Conservation (phyloP, 2,113 vertebrate genomes). For the Laterallus jamaicensis region DNA sequence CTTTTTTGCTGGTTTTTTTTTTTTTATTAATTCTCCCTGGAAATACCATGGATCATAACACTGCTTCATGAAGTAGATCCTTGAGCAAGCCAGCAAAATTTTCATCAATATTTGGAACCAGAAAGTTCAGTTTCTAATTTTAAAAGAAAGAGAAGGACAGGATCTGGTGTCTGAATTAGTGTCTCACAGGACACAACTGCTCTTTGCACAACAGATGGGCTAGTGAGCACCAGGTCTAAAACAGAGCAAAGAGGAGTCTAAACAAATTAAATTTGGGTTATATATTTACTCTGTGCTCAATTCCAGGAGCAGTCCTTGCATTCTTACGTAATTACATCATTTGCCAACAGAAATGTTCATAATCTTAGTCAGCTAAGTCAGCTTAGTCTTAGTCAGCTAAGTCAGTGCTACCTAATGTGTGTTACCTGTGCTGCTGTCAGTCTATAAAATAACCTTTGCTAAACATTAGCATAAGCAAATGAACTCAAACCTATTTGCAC, state of each 20-base stretch:
- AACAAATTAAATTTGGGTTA: not conserved
- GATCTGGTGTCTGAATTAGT: not conserved
- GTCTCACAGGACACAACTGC: not conserved
- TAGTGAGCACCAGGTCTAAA: not conserved
- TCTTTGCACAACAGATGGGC: not conserved
- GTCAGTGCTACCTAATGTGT: not conserved
- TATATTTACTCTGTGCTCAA: not conserved
- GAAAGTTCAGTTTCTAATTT: slow-evolving; percentile 7
- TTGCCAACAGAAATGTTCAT: not conserved
- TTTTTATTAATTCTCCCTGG: not conserved
- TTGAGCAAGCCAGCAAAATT: not conserved
- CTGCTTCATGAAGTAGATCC: not conserved
- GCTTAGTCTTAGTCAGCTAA: not conserved
- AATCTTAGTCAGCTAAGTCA: not conserved
- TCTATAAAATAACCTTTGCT: not conserved
- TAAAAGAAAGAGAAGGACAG: not conserved
- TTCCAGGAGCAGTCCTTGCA: not conserved
- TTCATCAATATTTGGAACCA: not conserved
- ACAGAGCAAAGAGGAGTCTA: not conserved
- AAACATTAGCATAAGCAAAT: not conserved
- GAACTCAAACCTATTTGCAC: not conserved
- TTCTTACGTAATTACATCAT: not conserved
- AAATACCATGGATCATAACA: not conserved
- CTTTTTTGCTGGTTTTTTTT: not conserved
- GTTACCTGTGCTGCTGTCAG: not conserved